phyloP scores from a whole-genome alignment of 2,888 invertebrate genomes.

The Tineola bisselliella region DNA sequence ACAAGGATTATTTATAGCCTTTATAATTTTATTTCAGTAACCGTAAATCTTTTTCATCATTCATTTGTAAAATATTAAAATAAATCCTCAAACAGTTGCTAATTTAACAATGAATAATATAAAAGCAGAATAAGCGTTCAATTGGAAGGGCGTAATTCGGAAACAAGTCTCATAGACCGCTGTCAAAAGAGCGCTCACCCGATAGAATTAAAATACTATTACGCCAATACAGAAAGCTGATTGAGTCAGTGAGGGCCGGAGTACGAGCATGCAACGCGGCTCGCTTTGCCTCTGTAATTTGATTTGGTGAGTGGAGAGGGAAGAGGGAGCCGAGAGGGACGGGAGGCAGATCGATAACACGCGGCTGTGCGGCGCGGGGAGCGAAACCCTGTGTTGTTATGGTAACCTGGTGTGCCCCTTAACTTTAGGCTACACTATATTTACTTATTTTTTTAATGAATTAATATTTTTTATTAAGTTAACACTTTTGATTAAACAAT shows the following conservation, averaged over 20 bases:
- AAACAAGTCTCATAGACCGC: constrained; percentile 47
- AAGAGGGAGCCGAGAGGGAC: constrained; percentile 24
- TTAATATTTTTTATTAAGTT: no score
- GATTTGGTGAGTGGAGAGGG: constrained; percentile 58
- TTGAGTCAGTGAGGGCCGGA: constrained; percentile 30
- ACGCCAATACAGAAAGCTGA: constrained; percentile 57
- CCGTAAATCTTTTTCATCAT: no score
- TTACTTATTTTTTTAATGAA: no score
- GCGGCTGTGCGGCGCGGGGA: constrained; percentile 22
- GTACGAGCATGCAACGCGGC: constrained; percentile 4
- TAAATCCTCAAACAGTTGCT: no score
- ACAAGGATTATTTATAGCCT: no score
- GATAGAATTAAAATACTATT: constrained; percentile 66
- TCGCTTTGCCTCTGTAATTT: constrained; percentile 48
- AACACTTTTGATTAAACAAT: no score
- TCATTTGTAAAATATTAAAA: no score
- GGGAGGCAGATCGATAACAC: constrained; percentile 19
- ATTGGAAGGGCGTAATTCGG: constrained; percentile 33
- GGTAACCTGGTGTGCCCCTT: constrained; percentile 44
- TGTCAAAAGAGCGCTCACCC: constrained; percentile 58
- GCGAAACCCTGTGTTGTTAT: constrained; percentile 55
- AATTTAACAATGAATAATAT: not conserved
- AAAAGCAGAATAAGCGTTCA: not conserved
- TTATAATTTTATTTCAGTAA: no score
- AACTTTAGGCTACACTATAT: not conserved